Conservation (phyloP, 2,797 vertebrate species). For the Rhodeus uyekii region DNA sequence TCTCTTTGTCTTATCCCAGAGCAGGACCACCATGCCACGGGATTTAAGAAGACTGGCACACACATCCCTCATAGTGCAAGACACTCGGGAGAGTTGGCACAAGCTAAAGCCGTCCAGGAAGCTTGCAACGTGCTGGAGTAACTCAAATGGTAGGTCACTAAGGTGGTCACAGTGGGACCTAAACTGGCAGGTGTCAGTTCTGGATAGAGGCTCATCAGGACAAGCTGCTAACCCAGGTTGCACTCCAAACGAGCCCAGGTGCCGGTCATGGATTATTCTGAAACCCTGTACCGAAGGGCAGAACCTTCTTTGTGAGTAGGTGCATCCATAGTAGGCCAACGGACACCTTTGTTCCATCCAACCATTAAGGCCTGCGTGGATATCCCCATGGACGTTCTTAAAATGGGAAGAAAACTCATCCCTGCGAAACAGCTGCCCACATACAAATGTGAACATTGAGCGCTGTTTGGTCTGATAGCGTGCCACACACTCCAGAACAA, state of each 20-base stretch:
- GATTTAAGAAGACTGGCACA: constrained; percentile 94
- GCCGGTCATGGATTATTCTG: constrained; percentile 93
- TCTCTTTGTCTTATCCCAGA: constrained; percentile 90
- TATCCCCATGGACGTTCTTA: constrained; percentile 99
- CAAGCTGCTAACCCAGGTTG: constrained; percentile 82
- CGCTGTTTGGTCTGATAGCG: constrained; percentile 98
- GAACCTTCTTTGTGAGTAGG: constrained; percentile 96
- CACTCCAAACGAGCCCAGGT: constrained; percentile 94
- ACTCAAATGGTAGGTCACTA: constrained; percentile 91
- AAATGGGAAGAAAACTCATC: constrained; percentile 99
- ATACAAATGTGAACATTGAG: constrained; percentile 99
- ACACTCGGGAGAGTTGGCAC: constrained; percentile 94
- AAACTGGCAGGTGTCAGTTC: constrained; percentile 68
- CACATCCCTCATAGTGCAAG: constrained; percentile 93
- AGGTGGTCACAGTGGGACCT: constrained; percentile 83
- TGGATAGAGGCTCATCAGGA: constrained; percentile 68
- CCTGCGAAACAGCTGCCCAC: constrained; percentile 95
- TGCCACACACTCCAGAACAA: constrained; percentile 98
- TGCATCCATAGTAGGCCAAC: constrained; percentile 97
- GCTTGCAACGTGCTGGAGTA: constrained; percentile 91
- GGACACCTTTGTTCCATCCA: constrained; percentile 99
- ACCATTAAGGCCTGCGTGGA: constrained; percentile 97
- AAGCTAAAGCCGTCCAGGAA: constrained; percentile 97
- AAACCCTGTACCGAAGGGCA: constrained; percentile 95
- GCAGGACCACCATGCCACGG: constrained; percentile 95